Evolutionary conservation across 2,797 vertebrate species (phyloP).

Genomic region (Hafferia zeledoni): DNA sequence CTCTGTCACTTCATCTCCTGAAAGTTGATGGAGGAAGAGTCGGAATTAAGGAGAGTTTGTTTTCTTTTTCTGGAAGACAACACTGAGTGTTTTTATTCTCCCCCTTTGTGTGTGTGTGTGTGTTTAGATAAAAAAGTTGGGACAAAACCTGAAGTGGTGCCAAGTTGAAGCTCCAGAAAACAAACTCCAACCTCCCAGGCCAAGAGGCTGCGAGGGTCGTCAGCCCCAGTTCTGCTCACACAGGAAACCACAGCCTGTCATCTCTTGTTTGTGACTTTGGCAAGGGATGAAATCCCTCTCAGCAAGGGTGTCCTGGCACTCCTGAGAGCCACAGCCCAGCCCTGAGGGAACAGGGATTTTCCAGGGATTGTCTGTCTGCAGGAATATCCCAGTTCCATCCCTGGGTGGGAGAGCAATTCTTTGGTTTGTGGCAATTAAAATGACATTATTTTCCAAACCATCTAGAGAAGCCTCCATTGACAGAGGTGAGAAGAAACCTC

Average conservation of each 20-base stretch:
- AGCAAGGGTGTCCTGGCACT: background rate
- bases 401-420: background rate
- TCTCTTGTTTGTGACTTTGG: background rate
- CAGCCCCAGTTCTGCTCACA: background rate
- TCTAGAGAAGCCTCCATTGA: background rate
- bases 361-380: background rate
- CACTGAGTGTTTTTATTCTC: background rate
- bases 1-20: background rate
- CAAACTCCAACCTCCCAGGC: background rate
- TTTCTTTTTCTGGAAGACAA: background rate
- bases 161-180: background rate
- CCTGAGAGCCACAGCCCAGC: background rate
- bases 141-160: background rate
- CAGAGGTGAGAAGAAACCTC: background rate
- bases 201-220: background rate
- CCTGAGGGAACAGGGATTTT: background rate
- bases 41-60: background rate
- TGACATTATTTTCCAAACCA: background rate
- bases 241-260: background rate
- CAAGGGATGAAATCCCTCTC: background rate
- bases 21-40: background rate
- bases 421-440: background rate
- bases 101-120: background rate
- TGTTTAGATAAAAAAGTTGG: background rate
- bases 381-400: background rate